phyloP scores from a whole-genome alignment of 92 coral and sea anemone species.

The Zoanthus sansibaricus region DNA sequence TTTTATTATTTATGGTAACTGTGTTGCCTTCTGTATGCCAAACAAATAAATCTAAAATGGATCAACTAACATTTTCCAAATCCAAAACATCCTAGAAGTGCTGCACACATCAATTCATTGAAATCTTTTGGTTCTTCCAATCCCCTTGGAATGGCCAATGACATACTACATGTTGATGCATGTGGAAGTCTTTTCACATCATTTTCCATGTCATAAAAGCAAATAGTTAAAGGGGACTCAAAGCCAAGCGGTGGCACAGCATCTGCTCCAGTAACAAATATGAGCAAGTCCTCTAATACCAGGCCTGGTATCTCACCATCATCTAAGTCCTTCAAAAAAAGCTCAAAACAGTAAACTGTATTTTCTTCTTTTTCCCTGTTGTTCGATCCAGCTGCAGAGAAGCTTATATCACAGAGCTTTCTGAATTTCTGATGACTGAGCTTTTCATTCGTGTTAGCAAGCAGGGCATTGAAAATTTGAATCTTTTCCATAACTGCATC shows the following conservation, averaged over 20 bases:
- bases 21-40: neutral
- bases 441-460: constrained; percentile 3
- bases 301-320: constrained; percentile 30
- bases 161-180: constrained; percentile 35
- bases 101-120: constrained; percentile 17
- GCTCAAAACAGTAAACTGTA: constrained; percentile 30
- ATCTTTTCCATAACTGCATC: no score
- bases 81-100: constrained; percentile 27
- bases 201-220: constrained; percentile 39
- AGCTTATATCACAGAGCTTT: constrained; percentile 11
- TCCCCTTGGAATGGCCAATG: constrained; percentile 6
- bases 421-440: constrained; percentile 7
- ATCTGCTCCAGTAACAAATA: constrained; percentile 42
- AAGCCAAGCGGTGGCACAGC: constrained; percentile 35
- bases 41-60: constrained; percentile 4
- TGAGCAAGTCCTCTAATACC: constrained; percentile 36
- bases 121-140: constrained; percentile 21
- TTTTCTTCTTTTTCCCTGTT: constrained; percentile 16
- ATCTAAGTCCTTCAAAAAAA: constrained; percentile 30
- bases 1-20: constrained; percentile 5
- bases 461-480: constrained; percentile 22
- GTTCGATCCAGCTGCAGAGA: constrained; percentile 22
- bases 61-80: constrained; percentile 22
- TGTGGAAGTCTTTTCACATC: constrained; percentile 37
- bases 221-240: constrained; percentile 24